These are phyloP conservation scores for Eurois occulta DNA, from an alignment of 2,888 invertebrate species.

Conservation along the genomic window DNA sequence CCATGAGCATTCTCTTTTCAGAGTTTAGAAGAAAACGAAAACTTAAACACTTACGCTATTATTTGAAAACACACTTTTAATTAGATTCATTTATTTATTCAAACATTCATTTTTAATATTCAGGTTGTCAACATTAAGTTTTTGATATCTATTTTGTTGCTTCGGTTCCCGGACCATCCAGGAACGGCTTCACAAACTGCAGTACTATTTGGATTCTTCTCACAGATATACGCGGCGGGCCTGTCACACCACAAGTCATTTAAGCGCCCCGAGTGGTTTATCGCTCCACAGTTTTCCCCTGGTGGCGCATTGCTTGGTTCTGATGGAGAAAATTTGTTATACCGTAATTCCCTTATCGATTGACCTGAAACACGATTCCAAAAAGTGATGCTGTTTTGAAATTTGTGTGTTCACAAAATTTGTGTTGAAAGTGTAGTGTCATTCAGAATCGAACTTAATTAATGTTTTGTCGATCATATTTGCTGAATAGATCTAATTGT, in stretches of 20 bases:
- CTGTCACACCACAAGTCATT: slow-evolving; percentile 72
- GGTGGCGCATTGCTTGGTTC: slow-evolving; percentile 72
- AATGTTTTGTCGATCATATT: background rate
- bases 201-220: slow-evolving; percentile 47
- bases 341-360: slow-evolving; percentile 73
- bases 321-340: slow-evolving; percentile 65
- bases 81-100: background rate
- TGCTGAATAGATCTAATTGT: background rate
- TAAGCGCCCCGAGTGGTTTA: slow-evolving; percentile 67
- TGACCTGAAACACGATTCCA: slow-evolving; percentile 71
- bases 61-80: background rate
- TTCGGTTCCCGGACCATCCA: no score
- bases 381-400: background rate
- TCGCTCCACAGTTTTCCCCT: slow-evolving; percentile 72
- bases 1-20: no score
- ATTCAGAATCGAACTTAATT: background rate
- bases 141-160: no score
- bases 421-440: background rate
- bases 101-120: background rate
- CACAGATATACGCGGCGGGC: slow-evolving; percentile 47
- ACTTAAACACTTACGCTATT: background rate
- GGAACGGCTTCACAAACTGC: background rate
- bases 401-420: background rate
- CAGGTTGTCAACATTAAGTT: no score
- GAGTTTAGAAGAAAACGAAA: no score